These are phyloP conservation scores for Chloroclysta siterata DNA, from an alignment of 2,888 invertebrate genomes.

Conservation along the genomic window DNA sequence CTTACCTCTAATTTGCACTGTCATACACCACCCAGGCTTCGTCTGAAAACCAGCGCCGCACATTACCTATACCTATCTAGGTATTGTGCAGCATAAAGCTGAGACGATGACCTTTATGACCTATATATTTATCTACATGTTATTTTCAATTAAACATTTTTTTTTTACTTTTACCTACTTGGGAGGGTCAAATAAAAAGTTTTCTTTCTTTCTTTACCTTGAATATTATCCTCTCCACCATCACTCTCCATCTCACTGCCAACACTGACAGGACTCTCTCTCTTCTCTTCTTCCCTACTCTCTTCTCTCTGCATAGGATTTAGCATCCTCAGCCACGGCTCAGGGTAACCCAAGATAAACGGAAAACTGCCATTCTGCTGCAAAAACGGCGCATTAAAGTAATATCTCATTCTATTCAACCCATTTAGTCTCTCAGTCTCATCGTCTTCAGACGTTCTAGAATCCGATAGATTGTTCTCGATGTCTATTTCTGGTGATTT, in stretches of 20 bases:
- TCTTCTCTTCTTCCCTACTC: constrained; percentile 67
- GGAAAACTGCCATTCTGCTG: constrained; percentile 79
- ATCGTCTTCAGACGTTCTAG: constrained; percentile 76
- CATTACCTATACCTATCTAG: no score
- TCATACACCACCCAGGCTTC: no score
- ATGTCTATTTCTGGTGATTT: constrained; percentile 81
- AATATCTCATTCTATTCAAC: constrained; percentile 76
- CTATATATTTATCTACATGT: no score
- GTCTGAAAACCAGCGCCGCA: no score
- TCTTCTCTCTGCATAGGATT: constrained; percentile 56
- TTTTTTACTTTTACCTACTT: no score
- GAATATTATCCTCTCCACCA: constrained; percentile 71
- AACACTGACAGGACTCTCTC: constrained; percentile 79
- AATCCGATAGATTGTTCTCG: constrained; percentile 74
- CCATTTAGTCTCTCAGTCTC: constrained; percentile 66
- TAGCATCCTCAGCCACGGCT: constrained; percentile 77
- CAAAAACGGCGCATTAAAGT: constrained; percentile 74
- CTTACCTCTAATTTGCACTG: no score
- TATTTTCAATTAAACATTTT: no score
- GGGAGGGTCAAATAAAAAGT: no score
- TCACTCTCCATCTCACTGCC: constrained; percentile 79
- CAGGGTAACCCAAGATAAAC: constrained; percentile 75
- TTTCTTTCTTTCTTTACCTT: no score
- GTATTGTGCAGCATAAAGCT: no score
- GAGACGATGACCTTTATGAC: no score